Percentiles rank a stretch among this genome's conserved stretches.
Conservation (phyloP, 2,888 invertebrate species). For the Archips crataeganus region DNA sequence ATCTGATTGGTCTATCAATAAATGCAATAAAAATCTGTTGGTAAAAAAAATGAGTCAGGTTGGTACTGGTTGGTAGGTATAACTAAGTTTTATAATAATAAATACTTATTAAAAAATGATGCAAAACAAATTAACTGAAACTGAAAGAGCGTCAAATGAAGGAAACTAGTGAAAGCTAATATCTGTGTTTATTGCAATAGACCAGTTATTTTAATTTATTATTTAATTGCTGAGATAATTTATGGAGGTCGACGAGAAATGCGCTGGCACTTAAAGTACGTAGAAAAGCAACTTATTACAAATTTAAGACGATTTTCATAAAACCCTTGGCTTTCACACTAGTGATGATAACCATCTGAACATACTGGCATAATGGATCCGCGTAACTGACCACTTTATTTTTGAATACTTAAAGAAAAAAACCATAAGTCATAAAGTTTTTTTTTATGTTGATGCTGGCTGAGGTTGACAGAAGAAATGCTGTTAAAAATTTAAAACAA, state of each 20-base stretch:
- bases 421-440: neutral
- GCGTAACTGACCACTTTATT: conserved; percentile 3
- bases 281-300: conserved; percentile 34
- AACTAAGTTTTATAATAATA: neutral
- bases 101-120: neutral
- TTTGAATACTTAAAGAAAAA: neutral
- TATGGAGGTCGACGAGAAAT: conserved; percentile 6
- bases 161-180: neutral
- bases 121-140: neutral
- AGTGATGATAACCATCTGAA: conserved; percentile 24
- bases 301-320: conserved; percentile 43
- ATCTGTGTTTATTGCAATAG: neutral
- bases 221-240: neutral
- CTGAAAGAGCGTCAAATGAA: neutral
- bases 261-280: conserved; percentile 3
- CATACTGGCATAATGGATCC: conserved; percentile 34
- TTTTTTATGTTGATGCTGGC: conserved; percentile 1
- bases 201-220: neutral
- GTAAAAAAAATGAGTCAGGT: neutral
- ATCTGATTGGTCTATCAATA: too few species aligned
- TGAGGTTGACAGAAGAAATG: neutral
- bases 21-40: neutral
- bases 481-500: neutral
- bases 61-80: too few species aligned
- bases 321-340: conserved; percentile 39